Conservation (phyloP, 2,113 vertebrate species). For the Vulpes ferrilata region DNA sequence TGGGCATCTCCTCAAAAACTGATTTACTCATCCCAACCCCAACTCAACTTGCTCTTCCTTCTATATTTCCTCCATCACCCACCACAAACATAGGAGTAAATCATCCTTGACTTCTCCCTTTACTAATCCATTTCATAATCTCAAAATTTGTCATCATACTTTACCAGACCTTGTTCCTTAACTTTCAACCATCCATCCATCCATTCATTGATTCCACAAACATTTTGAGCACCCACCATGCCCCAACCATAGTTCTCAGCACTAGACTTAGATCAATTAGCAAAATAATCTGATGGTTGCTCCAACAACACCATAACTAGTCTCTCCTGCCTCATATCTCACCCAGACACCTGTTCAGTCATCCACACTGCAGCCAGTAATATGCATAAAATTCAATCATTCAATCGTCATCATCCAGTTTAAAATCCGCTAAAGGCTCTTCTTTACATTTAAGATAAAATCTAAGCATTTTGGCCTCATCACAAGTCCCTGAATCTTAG, state of each 20-base stretch:
- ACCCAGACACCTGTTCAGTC: neutral
- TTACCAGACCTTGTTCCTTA: neutral
- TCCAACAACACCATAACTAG: neutral
- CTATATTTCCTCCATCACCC: neutral
- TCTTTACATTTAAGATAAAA: neutral
- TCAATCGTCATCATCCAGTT: neutral
- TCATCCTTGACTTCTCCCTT: neutral
- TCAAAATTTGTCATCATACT: neutral
- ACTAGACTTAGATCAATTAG: neutral
- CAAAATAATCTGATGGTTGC: neutral
- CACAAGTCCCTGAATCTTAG: neutral
- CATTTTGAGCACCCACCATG: neutral
- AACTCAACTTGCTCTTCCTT: too few species aligned
- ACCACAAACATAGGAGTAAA: neutral
- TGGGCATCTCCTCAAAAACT: neutral
- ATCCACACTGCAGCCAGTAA: neutral
- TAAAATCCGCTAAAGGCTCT: neutral
- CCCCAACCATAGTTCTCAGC: neutral
- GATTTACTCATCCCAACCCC: neutral
- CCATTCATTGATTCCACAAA: neutral
- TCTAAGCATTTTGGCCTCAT: neutral
- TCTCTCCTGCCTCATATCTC: neutral
- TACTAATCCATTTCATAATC: neutral
- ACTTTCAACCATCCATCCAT: neutral
- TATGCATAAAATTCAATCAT: neutral